Percentiles rank a stretch among this genome's conserved stretches.
Conservation (phyloP, 2,113 vertebrate genomes). For the Copsychus sechellarum region DNA sequence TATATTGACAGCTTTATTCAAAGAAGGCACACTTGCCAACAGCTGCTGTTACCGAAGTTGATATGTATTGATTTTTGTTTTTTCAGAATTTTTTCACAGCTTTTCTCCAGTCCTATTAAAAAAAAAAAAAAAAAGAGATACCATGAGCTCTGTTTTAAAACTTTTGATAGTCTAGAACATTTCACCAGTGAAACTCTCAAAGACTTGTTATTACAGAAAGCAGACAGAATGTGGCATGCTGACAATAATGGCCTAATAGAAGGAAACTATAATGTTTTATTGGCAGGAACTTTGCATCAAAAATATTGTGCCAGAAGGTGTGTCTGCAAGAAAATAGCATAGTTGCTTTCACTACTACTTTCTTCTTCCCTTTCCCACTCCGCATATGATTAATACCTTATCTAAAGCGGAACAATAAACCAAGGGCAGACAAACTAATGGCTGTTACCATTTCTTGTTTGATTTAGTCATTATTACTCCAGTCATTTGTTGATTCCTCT, state of each 20-base stretch:
- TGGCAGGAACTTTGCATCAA: not conserved
- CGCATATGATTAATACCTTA: not conserved
- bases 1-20: constrained; percentile 65
- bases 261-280: not conserved
- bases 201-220: constrained; percentile 1
- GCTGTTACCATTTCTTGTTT: constrained; percentile 21
- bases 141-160: constrained; percentile 13
- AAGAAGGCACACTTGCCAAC: constrained; percentile 15
- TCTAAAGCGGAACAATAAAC: constrained; percentile 56
- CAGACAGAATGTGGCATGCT: not conserved
- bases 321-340: not conserved
- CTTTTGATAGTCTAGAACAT: constrained; percentile 24
- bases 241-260: constrained; percentile 4
- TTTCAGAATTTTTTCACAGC: constrained; percentile 21
- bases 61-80: constrained; percentile 41
- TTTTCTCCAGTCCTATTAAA: not conserved
- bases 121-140: constrained; percentile 43
- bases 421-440: constrained; percentile 28
- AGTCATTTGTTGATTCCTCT: not conserved
- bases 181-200: not conserved
- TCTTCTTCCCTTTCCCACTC: not conserved
- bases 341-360: not conserved
- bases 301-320: constrained; percentile 9
- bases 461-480: constrained; percentile 62
- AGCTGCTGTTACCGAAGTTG: constrained; percentile 36